These are phyloP conservation scores for Triops longicaudatus DNA, from an alignment of 1,140 invertebrate genomes.

Conservation along the genomic window DNA sequence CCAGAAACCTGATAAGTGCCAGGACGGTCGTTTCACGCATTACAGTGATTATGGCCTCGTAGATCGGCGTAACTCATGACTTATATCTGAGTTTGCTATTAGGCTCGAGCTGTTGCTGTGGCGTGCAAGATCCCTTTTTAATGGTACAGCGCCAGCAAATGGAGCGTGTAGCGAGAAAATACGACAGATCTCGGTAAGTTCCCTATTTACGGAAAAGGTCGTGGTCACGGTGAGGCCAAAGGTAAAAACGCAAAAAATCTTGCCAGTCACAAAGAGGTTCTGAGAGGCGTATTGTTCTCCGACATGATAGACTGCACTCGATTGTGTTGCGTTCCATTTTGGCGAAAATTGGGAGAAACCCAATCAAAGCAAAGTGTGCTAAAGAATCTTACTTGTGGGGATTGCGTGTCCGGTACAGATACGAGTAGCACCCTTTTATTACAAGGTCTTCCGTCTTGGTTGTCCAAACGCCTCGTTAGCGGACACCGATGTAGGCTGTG, in stretches of 20 bases:
- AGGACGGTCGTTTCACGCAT: not conserved
- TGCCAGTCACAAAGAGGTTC: not conserved
- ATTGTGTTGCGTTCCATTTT: not conserved
- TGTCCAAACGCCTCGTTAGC: not conserved
- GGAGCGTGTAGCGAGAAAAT: not conserved
- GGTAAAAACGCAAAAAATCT: not conserved
- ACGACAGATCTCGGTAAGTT: not conserved
- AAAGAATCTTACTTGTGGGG: not conserved
- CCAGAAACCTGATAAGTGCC: conserved; percentile 11
- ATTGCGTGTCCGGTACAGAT: not conserved
- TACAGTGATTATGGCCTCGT: conserved; percentile 4
- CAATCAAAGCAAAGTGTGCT: too few relatives aligned
- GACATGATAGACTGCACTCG: not conserved
- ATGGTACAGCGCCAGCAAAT: not conserved
- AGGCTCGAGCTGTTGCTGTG: not conserved
- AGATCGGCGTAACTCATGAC: not conserved
- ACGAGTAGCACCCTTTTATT: not conserved
- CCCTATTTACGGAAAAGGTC: not conserved
- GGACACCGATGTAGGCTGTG: not conserved
- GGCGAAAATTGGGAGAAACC: too few relatives aligned
- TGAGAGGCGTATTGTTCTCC: not conserved
- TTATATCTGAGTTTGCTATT: not conserved
- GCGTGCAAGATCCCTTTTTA: conserved; percentile 1
- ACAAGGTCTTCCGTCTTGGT: not conserved
- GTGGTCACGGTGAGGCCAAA: not conserved